A percentile compares a stretch with the other conserved stretches of the same genome.
phyloP scores from a whole-genome alignment of 2,113 vertebrate species.

The Verasper variegatus region DNA sequence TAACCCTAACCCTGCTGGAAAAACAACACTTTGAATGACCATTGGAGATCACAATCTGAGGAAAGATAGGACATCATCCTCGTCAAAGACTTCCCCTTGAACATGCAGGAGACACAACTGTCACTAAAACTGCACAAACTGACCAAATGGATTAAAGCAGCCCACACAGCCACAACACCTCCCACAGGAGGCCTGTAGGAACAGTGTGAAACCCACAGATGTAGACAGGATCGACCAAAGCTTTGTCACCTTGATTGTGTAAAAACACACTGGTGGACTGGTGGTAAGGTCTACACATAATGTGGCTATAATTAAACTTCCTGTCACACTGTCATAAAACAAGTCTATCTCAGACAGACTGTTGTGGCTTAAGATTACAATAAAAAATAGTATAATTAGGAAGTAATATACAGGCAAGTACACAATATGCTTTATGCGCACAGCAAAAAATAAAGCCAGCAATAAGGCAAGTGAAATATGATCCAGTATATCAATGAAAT shows the following conservation, averaged over 20 bases:
- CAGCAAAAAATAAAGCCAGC: neutral
- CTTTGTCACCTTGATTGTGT: constrained; percentile 24
- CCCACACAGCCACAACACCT: neutral
- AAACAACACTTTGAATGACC: neutral
- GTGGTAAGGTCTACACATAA: too few species aligned
- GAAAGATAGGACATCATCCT: neutral
- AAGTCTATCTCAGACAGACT: neutral
- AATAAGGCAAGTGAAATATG: neutral
- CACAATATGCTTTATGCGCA: neutral
- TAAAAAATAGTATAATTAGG: neutral
- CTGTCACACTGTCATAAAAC: too few species aligned
- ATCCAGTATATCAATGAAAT: neutral
- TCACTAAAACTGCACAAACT: neutral
- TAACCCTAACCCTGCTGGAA: too few species aligned
- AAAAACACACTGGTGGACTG: neutral
- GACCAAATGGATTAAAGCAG: neutral
- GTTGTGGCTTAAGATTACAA: neutral
- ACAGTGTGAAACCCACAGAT: constrained; percentile 15
- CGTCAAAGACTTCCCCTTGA: constrained; percentile 28
- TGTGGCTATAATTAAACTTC: too few species aligned
- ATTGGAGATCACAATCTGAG: neutral
- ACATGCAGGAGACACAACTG: constrained; percentile 21
- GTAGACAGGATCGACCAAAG: neutral
- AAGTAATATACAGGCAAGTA: neutral
- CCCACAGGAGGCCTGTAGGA: constrained; percentile 10